Evolutionary conservation across 2,797 vertebrate genomes (phyloP).

Genomic region (Hemitrygon akajei): DNA sequence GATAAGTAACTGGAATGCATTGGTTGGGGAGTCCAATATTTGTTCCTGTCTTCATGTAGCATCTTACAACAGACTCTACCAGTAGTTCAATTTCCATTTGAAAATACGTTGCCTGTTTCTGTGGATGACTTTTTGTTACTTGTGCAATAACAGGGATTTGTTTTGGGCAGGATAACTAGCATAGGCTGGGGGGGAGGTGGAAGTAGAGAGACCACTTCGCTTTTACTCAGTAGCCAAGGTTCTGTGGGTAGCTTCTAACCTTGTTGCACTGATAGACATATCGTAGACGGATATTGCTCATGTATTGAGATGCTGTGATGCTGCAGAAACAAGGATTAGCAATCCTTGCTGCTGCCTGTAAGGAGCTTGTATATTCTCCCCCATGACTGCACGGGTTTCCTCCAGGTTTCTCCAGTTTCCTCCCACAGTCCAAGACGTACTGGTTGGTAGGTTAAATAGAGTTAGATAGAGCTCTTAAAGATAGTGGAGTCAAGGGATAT

Average conservation of each 20-base stretch:
- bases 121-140: neutral
- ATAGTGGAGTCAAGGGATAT: too few relatives aligned
- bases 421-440: too few relatives aligned
- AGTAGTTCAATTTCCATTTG: neutral
- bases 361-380: too few relatives aligned
- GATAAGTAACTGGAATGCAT: neutral
- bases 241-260: neutral
- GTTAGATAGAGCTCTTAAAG: too few relatives aligned
- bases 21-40: neutral
- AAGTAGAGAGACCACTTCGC: neutral
- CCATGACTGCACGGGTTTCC: too few relatives aligned
- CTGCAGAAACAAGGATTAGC: too few relatives aligned
- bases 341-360: too few relatives aligned
- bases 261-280: neutral
- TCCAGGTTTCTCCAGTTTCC: too few relatives aligned
- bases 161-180: neutral
- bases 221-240: neutral
- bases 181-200: neutral
- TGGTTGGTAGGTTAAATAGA: too few relatives aligned
- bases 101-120: neutral
- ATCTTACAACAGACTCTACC: neutral
- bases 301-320: too few relatives aligned
- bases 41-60: neutral
- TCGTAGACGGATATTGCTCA: too few relatives aligned
- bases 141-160: neutral